Conservation (phyloP, 2,888 invertebrate genomes). For the Cerastis rubricosa region DNA sequence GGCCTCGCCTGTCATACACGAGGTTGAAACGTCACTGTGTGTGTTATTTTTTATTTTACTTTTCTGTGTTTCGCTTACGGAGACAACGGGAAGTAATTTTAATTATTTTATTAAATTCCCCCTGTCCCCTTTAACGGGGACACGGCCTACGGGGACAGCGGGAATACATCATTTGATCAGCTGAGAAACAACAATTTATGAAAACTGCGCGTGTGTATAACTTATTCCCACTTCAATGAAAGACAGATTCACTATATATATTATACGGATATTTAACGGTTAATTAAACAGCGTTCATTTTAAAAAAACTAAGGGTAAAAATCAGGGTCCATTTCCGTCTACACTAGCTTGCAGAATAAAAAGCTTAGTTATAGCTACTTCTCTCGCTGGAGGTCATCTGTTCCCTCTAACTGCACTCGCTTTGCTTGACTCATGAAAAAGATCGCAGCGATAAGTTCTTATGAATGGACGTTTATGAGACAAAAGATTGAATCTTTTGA, state of each 20-base stretch:
- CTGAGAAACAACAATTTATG: not conserved
- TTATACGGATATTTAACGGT: too few species aligned
- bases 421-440: constrained; percentile 34
- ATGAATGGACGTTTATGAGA: constrained; percentile 57
- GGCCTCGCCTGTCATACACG: too few species aligned
- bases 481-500: constrained; percentile 57
- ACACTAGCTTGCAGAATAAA: constrained; percentile 20
- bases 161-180: too few species aligned
- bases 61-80: not conserved
- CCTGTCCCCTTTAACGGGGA: too few species aligned
- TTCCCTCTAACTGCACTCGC: constrained; percentile 39
- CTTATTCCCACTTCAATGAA: not conserved
- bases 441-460: constrained; percentile 50
- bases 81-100: too few species aligned
- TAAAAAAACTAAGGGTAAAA: not conserved
- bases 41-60: too few species aligned
- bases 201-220: not conserved
- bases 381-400: constrained; percentile 18
- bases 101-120: too few species aligned
- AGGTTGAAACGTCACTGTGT: not conserved
- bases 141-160: too few species aligned
- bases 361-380: not conserved
- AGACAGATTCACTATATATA: not conserved
- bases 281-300: not conserved
- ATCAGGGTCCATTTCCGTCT: not conserved